Conservation (phyloP, 2,113 vertebrate species). For the Thryonomys swinderianus region DNA sequence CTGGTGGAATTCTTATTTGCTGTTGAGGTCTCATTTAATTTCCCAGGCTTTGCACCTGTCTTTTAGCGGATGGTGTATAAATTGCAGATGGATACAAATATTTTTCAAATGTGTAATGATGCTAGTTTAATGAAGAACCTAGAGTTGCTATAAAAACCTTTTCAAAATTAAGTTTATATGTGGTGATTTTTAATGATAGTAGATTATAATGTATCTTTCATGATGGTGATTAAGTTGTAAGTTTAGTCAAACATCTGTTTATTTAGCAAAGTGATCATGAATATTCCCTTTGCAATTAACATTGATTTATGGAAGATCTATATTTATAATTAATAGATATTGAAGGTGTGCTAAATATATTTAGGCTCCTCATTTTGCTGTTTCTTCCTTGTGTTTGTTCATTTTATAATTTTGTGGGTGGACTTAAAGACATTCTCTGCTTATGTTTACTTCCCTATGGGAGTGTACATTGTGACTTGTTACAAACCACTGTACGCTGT, state of each 20-base stretch:
- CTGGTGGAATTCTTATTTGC: constrained; percentile 20
- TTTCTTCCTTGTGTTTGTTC: background rate
- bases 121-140: constrained; percentile 72
- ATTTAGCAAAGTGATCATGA: constrained; percentile 80
- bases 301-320: constrained; percentile 68
- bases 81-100: constrained; percentile 72
- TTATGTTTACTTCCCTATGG: constrained; percentile 18
- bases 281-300: constrained; percentile 82
- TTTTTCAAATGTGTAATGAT: constrained; percentile 76
- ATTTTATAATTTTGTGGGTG: constrained; percentile 44
- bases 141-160: constrained; percentile 67
- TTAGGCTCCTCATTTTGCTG: background rate
- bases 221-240: constrained; percentile 77
- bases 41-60: constrained; percentile 46
- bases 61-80: constrained; percentile 58
- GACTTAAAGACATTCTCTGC: background rate
- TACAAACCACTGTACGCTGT: background rate
- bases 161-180: constrained; percentile 77
- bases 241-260: constrained; percentile 80
- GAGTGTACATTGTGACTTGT: background rate
- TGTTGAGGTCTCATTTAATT: constrained; percentile 36
- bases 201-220: constrained; percentile 78
- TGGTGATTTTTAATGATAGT: constrained; percentile 78
- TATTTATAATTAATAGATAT: constrained; percentile 80
- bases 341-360: constrained; percentile 70